phyloP scores from a whole-genome alignment of 2,113 vertebrate genomes.

The Tichodroma muraria region DNA sequence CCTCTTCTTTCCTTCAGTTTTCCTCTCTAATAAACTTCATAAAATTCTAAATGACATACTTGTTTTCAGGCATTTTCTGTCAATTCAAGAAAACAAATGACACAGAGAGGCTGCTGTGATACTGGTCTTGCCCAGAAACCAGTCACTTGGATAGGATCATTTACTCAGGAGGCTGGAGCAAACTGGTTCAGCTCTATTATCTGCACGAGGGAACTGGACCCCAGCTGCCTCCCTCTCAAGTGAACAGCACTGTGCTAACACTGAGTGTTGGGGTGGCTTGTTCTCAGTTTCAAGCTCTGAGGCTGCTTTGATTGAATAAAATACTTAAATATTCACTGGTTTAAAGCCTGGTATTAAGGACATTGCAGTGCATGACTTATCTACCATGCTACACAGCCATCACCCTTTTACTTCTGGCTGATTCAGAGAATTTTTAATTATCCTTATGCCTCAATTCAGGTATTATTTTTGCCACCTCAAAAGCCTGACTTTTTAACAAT shows the following conservation, averaged over 20 bases:
- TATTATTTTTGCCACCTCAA: background rate
- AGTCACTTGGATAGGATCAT: background rate
- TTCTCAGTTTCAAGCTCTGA: background rate
- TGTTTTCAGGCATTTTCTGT: background rate
- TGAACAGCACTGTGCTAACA: background rate
- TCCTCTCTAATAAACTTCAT: background rate
- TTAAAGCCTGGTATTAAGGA: background rate
- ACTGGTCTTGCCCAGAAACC: background rate
- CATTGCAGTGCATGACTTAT: background rate
- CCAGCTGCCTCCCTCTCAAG: background rate
- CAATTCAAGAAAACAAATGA: background rate
- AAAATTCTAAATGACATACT: background rate
- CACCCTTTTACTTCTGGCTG: background rate
- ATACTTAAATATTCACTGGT: background rate
- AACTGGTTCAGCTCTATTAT: background rate
- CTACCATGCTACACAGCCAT: background rate
- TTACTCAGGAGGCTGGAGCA: background rate
- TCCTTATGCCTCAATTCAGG: background rate
- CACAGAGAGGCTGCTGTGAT: background rate
- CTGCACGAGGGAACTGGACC: background rate
- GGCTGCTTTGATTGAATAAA: background rate
- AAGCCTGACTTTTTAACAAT: background rate
- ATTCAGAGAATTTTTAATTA: background rate
- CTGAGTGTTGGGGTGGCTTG: background rate
- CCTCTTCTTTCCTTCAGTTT: background rate